These are phyloP conservation scores for Orestias chungarensis DNA, from an alignment of 2,797 vertebrate genomes.

Conservation along the genomic window DNA sequence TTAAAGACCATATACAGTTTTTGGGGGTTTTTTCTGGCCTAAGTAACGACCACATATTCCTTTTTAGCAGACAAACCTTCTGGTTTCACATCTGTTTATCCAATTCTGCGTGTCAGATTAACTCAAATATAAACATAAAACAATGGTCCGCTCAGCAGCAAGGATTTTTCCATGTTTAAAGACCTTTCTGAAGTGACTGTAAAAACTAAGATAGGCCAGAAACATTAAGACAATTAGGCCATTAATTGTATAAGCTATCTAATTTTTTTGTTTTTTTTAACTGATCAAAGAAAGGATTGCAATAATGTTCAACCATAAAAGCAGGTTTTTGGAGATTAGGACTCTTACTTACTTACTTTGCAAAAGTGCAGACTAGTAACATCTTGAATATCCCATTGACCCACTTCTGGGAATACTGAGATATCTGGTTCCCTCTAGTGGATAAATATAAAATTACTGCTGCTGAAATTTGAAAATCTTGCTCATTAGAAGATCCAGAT, in stretches of 20 bases:
- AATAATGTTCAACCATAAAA: background rate
- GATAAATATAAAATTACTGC: background rate
- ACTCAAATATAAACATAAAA: background rate
- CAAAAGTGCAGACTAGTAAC: background rate
- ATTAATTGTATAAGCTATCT: background rate
- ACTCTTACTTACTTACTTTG: background rate
- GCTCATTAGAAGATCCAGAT: slow-evolving; percentile 25
- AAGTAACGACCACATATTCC: background rate
- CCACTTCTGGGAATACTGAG: background rate
- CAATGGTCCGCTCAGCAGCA: background rate
- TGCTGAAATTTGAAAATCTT: slow-evolving; percentile 46
- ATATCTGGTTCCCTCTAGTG: slow-evolving; percentile 66
- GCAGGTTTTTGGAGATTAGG: background rate
- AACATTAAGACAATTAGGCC: background rate
- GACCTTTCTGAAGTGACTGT: background rate
- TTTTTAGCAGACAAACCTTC: background rate
- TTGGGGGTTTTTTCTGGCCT: background rate
- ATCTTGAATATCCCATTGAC: background rate
- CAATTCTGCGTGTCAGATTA: background rate
- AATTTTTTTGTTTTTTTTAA: background rate
- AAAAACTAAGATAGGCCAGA: background rate
- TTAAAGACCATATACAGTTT: background rate
- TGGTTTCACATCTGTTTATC: background rate
- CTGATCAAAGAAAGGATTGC: background rate
- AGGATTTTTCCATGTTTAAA: background rate